phyloP scores from a whole-genome alignment of 2,888 invertebrate species.

The Drosophila conformis region DNA sequence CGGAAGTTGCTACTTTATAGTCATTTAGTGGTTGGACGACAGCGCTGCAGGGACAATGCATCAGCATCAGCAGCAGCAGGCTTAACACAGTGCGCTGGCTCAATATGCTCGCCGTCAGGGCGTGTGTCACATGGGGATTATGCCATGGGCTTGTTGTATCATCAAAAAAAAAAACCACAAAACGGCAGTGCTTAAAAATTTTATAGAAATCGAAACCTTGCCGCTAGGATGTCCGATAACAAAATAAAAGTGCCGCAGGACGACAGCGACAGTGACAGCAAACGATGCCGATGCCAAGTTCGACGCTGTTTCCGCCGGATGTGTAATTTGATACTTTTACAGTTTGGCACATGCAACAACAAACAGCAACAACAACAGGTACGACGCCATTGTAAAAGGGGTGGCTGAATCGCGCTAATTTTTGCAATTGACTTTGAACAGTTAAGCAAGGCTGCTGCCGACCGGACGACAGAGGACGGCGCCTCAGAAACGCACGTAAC shows the following conservation, averaged over 20 bases:
- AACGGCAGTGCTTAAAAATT: constrained; percentile 50
- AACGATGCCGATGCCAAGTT: constrained; percentile 44
- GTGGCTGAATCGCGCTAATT: constrained; percentile 62
- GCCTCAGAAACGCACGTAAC: constrained; percentile 75
- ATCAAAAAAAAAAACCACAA: constrained; percentile 47
- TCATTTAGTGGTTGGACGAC: constrained; percentile 83
- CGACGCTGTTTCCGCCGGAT: constrained; percentile 79
- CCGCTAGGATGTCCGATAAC: constrained; percentile 78
- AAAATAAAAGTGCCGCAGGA: constrained; percentile 71
- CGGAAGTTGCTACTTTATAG: constrained; percentile 84
- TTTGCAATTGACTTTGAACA: constrained; percentile 68
- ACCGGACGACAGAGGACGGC: constrained; percentile 38
- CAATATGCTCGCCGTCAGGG: constrained; percentile 48
- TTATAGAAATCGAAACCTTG: constrained; percentile 60
- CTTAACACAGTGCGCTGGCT: constrained; percentile 36
- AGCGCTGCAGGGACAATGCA: constrained; percentile 63
- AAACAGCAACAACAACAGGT: constrained; percentile 19
- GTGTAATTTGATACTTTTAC: constrained; percentile 83
- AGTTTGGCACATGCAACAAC: constrained; percentile 59
- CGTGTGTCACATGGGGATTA: constrained; percentile 66
- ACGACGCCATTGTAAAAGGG: constrained; percentile 49
- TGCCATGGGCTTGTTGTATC: constrained; percentile 9
- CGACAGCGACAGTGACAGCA: constrained; percentile 42
- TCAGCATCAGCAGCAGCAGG: constrained; percentile 19
- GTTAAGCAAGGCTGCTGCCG: constrained; percentile 29